Conservation (phyloP, 2,888 invertebrate genomes). For the Drosophila villosipedis region DNA sequence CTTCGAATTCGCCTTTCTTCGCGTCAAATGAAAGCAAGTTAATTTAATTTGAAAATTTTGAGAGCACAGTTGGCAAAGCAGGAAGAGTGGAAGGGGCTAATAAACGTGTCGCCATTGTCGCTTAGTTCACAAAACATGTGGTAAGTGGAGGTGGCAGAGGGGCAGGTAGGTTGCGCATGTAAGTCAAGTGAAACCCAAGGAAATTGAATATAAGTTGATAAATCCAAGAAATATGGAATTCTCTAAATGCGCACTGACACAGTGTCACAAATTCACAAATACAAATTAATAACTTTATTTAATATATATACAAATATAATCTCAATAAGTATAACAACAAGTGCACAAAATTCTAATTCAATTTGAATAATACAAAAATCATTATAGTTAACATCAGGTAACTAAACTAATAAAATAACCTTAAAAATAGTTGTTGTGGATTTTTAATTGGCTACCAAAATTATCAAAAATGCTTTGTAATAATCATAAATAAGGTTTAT, state of each 20-base stretch:
- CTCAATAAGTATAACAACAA: not conserved
- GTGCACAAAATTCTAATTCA: not conserved
- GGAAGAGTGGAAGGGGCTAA: conserved; percentile 51
- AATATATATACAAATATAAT: not conserved
- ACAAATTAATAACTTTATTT: not conserved
- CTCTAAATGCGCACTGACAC: conserved; percentile 28
- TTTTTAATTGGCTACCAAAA: not conserved
- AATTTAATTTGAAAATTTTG: conserved; percentile 71
- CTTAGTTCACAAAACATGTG: conserved; percentile 55
- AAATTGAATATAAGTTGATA: conserved; percentile 69
- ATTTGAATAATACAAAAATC: not conserved
- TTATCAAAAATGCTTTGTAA: not conserved
- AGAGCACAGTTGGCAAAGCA: conserved; percentile 47
- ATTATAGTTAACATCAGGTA: not conserved
- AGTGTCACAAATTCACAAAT: conserved; percentile 22
- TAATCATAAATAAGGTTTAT: no score
- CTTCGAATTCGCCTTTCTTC: conserved; percentile 26
- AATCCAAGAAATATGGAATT: conserved; percentile 48
- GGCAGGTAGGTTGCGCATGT: conserved; percentile 3
- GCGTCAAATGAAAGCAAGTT: conserved; percentile 74
- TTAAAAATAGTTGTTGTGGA: no score
- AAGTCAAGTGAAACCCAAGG: conserved; percentile 60
- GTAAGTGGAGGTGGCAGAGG: not conserved
- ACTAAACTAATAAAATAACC: not conserved
- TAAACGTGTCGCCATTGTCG: conserved; percentile 64